Conservation (phyloP, 2,888 invertebrate species). For the Eupithecia subfuscata region DNA sequence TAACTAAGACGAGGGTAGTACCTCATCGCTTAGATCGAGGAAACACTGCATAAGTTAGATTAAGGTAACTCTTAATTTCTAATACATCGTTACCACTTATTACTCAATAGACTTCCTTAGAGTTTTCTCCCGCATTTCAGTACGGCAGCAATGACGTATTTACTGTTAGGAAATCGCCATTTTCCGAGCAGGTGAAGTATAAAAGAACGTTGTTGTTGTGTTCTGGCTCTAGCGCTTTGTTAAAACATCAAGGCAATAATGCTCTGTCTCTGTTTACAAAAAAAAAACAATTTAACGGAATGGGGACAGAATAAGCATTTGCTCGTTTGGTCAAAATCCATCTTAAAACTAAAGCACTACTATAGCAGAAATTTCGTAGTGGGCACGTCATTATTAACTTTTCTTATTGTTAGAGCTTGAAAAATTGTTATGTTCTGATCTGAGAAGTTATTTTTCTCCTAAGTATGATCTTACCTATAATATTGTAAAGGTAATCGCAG, state of each 20-base stretch:
- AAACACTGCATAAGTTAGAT: slow-evolving; percentile 65
- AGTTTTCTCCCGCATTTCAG: too few relatives aligned
- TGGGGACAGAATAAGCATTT: not conserved
- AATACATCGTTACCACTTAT: too few relatives aligned
- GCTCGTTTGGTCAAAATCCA: not conserved
- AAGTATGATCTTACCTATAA: not conserved
- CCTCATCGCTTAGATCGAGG: slow-evolving; percentile 51
- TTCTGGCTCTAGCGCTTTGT: not conserved
- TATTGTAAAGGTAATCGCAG: not conserved
- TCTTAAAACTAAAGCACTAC: not conserved
- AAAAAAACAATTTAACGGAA: not conserved
- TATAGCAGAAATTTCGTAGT: not conserved
- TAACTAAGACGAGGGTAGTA: not conserved
- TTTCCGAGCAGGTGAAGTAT: not conserved
- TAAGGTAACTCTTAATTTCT: slow-evolving; percentile 53
- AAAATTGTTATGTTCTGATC: not conserved
- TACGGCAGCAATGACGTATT: too few relatives aligned
- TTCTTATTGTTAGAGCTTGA: not conserved
- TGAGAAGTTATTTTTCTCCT: not conserved
- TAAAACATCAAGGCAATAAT: too few relatives aligned
- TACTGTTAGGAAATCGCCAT: too few relatives aligned
- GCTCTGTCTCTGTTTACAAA: too few relatives aligned
- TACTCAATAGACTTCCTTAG: too few relatives aligned
- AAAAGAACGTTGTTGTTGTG: too few relatives aligned
- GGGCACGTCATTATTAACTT: not conserved